Evolutionary conservation across 2,888 invertebrate genomes (phyloP).

Genomic region (Autographa pulchrina): DNA sequence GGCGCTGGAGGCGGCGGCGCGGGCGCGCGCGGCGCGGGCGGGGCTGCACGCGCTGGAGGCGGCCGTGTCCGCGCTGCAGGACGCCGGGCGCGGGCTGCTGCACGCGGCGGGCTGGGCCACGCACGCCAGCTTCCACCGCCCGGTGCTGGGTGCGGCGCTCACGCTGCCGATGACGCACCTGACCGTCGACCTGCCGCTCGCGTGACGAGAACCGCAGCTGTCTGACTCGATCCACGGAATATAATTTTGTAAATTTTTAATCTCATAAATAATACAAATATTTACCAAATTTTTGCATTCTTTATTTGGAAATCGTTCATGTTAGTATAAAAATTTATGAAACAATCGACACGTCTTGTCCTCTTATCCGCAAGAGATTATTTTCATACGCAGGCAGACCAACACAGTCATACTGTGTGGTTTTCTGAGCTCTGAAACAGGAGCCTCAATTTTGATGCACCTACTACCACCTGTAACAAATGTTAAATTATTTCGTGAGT

Average conservation of each 20-base stretch:
- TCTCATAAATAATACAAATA: not conserved
- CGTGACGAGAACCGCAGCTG: slow-evolving; percentile 37
- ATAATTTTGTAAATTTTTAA: not conserved
- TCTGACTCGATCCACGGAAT: not conserved
- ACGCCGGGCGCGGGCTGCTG: slow-evolving; percentile 54
- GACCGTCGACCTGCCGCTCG: slow-evolving; percentile 58
- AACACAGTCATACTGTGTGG: too few relatives aligned
- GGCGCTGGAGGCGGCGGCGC: slow-evolving; percentile 56
- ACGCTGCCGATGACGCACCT: slow-evolving; percentile 70
- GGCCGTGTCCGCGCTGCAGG: slow-evolving; percentile 58
- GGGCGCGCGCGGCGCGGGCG: slow-evolving; percentile 33
- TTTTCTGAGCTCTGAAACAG: slow-evolving; percentile 55
- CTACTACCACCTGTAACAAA: slow-evolving; percentile 59
- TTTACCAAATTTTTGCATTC: too few relatives aligned
- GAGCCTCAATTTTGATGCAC: slow-evolving; percentile 62
- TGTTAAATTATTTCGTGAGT: not conserved
- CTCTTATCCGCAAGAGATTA: too few relatives aligned
- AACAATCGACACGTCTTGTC: too few relatives aligned
- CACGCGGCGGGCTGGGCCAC: slow-evolving; percentile 62
- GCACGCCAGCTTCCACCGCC: slow-evolving; percentile 70
- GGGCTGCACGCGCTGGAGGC: slow-evolving; percentile 51
- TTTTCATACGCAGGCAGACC: too few relatives aligned
- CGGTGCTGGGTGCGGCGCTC: slow-evolving; percentile 70
- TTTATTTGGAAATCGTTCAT: too few relatives aligned
- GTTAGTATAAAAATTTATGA: too few relatives aligned